These are phyloP conservation scores for Siniperca obscura DNA, from an alignment of 2,797 vertebrate species.

Conservation along the genomic window DNA sequence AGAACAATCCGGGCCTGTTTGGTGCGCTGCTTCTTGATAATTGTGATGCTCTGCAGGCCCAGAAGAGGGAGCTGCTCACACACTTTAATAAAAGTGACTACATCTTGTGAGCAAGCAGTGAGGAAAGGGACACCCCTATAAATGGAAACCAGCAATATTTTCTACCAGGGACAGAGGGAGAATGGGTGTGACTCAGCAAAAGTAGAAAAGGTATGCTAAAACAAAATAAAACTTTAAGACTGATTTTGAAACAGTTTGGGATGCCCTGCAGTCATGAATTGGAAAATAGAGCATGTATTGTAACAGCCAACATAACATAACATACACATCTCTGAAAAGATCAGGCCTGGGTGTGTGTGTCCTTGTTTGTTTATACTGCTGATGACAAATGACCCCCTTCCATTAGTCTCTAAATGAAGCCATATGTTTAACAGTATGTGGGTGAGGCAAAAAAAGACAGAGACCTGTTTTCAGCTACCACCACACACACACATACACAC, in stretches of 20 bases:
- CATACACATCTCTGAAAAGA: neutral
- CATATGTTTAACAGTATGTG: slow-evolving; percentile 67
- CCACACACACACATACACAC: neutral
- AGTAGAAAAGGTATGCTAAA: neutral
- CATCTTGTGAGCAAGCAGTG: neutral
- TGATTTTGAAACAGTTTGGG: neutral
- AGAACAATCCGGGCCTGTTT: neutral
- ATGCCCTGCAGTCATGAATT: neutral
- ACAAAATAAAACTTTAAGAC: neutral
- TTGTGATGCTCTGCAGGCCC: slow-evolving; percentile 17
- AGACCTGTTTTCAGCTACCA: slow-evolving; percentile 13
- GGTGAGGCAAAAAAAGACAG: slow-evolving; percentile 27
- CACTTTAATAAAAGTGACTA: neutral
- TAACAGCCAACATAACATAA: neutral
- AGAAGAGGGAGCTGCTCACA: slow-evolving; percentile 62
- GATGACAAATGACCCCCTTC: slow-evolving; percentile 60
- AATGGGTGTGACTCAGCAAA: slow-evolving; percentile 47
- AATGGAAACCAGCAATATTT: slow-evolving; percentile 45
- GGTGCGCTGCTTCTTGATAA: neutral
- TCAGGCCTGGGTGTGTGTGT: slow-evolving; percentile 1
- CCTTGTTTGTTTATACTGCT: slow-evolving; percentile 46
- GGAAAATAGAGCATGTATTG: neutral
- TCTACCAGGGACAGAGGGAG: slow-evolving; percentile 35
- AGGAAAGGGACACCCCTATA: slow-evolving; percentile 15
- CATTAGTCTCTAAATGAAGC: slow-evolving; percentile 68